Evolutionary conservation across 2,888 invertebrate species (phyloP), one percentile per base, ranked within the genome.

Genomic region (Acronicta leporina): DNA sequence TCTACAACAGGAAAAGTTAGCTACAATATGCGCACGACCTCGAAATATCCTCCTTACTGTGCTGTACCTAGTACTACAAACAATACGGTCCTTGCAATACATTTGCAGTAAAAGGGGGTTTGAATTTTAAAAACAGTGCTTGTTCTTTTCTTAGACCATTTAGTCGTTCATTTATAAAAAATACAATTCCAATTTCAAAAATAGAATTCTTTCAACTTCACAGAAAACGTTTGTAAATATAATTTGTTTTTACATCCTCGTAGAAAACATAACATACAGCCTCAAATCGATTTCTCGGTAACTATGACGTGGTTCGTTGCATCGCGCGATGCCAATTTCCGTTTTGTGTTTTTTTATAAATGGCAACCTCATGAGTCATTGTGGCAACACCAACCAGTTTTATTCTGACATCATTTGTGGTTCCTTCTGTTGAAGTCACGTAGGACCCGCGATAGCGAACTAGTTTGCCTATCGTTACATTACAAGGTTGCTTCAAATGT

Each of bases 401-500:
- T 55, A 14, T 51, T 57, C 66, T 76, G 75, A 75, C 74, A 73
- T 76, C 74, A 74, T 51, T 15, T 47, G 50, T 48, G 42, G 43
- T 68, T 56, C 59, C 49, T 44, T 50, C 48, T 57, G 20, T 38
- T 15, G 41, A 41, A 68, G 51, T 51, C 47, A 53, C 52, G 63
- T 63, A 51, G 49, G 48, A 56, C 48, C n/a, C 13, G 14, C 40
- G 63, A 64, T 70, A 52, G 35, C 38, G 16, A 52, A 63, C n/a
- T 53, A 41, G 42, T 11, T 16, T 33, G 46, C 27, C 16, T 64
- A 51, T 38, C 44, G 33, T 25, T 41, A 41, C 48, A 56, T 25
- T 41, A 38, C 48, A 64, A 70, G 51, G 47, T 38, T 63, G 40
- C 11, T n/a, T 41, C 57, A 38, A 35, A 38, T 51, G 25, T 25